Evolutionary conservation across 2,888 invertebrate genomes (phyloP).

Genomic region (Andricus curvator): DNA sequence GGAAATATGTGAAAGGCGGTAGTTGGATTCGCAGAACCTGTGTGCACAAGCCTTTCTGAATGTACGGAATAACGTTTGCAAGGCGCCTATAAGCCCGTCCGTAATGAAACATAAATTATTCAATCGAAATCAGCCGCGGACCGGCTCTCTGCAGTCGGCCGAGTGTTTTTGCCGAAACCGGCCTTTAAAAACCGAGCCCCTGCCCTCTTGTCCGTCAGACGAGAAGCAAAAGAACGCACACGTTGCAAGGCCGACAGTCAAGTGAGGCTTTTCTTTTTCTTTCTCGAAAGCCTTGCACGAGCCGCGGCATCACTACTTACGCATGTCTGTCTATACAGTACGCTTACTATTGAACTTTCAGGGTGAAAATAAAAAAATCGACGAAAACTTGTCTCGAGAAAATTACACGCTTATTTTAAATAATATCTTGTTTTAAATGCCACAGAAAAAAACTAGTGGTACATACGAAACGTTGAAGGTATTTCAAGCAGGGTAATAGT

Average conservation of each 20-base stretch:
- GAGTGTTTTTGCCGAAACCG: conserved; percentile 69
- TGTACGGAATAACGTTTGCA: conserved; percentile 76
- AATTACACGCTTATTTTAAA: no score
- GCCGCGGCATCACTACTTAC: neutral
- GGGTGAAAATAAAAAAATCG: no score
- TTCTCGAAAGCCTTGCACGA: conserved; percentile 1
- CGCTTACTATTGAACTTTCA: neutral
- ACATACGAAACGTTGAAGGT: no score
- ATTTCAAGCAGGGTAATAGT: no score
- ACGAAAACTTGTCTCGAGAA: no score
- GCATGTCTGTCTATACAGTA: neutral
- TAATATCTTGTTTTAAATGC: no score
- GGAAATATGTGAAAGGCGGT: conserved; percentile 76
- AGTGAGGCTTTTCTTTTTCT: neutral
- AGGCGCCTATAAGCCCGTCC: conserved; percentile 76
- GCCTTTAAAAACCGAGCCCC: conserved; percentile 62
- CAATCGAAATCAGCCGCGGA: conserved; percentile 77
- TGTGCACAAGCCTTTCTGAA: conserved; percentile 75
- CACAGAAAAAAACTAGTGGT: no score
- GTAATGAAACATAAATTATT: conserved; percentile 79
- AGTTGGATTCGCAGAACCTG: conserved; percentile 63
- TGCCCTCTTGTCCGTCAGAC: conserved; percentile 55
- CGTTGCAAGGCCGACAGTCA: neutral
- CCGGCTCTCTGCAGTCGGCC: conserved; percentile 56
- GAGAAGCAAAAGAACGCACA: conserved; percentile 49